Evolutionary conservation across 2,797 vertebrate genomes (phyloP).

Genomic region (Lepus oiostolus): DNA sequence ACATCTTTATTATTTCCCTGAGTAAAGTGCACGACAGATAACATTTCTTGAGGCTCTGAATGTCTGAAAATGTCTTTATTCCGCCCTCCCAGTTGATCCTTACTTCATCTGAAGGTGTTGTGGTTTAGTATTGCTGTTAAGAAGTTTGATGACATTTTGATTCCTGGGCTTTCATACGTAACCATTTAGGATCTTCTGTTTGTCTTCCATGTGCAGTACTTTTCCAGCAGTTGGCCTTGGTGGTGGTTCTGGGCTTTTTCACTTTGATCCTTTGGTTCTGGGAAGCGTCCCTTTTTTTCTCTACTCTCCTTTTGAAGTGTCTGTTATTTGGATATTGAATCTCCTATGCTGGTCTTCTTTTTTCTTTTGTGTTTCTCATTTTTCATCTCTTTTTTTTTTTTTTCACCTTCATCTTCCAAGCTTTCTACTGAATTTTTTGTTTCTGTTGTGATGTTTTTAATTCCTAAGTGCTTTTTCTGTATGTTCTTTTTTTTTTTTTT

Average conservation of each 20-base stretch:
- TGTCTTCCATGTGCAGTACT: neutral
- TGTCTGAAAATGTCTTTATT: slow-evolving; percentile 49
- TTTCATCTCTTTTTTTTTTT: neutral
- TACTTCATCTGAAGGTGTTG: neutral
- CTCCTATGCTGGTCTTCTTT: neutral
- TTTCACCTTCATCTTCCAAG: neutral
- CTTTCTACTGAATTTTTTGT: neutral
- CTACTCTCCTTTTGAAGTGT: neutral
- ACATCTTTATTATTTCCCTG: neutral
- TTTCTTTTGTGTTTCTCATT: neutral
- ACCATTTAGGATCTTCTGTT: neutral
- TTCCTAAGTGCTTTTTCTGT: neutral
- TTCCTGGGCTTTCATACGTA: neutral
- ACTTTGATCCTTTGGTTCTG: neutral
- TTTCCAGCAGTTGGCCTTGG: neutral
- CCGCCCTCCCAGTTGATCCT: neutral
- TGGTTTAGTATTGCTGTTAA: neutral
- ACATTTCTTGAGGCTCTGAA: neutral
- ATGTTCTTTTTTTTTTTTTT: neutral
- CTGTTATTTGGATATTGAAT: neutral
- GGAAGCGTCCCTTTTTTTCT: neutral
- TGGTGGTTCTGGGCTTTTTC: neutral
- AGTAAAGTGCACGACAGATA: neutral
- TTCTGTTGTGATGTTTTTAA: slow-evolving; percentile 23
- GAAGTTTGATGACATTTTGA: neutral